These are phyloP conservation scores for Pilophorus perplexus DNA, from an alignment of 2,888 invertebrate genomes.

Conservation along the genomic window DNA sequence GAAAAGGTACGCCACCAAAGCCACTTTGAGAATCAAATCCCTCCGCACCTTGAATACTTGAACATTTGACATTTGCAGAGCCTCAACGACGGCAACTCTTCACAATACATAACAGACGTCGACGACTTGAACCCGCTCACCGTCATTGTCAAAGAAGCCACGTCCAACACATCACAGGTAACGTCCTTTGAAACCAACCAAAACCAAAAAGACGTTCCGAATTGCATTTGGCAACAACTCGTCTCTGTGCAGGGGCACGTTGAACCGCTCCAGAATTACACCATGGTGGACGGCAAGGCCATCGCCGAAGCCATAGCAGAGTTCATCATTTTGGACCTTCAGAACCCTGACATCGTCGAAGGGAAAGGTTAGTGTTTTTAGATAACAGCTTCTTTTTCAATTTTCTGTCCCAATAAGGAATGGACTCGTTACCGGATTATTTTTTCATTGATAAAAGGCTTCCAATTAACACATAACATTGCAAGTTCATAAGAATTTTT, in stretches of 20 bases:
- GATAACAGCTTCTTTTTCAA: background rate
- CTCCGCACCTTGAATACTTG: background rate
- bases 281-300: conserved; percentile 52
- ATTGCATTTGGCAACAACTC: too few species aligned
- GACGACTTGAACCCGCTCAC: conserved; percentile 46
- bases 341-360: conserved; percentile 55
- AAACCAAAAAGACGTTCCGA: too few species aligned
- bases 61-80: background rate
- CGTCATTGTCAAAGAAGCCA: conserved; percentile 46
- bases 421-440: background rate
- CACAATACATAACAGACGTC: conserved; percentile 41
- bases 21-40: too few species aligned
- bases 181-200: too few species aligned
- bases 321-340: conserved; percentile 55
- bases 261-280: conserved; percentile 39
- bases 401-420: background rate
- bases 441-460: background rate
- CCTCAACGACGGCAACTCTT: conserved; percentile 17
- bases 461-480: background rate
- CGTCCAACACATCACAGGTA: conserved; percentile 42
- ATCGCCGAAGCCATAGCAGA: conserved; percentile 55
- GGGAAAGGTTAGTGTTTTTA: conserved; percentile 50
- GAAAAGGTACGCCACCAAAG: conserved; percentile 23
- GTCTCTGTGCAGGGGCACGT: background rate
- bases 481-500: background rate